Conservation (phyloP, 2,113 vertebrate species). For the Microtus pennsylvanicus region DNA sequence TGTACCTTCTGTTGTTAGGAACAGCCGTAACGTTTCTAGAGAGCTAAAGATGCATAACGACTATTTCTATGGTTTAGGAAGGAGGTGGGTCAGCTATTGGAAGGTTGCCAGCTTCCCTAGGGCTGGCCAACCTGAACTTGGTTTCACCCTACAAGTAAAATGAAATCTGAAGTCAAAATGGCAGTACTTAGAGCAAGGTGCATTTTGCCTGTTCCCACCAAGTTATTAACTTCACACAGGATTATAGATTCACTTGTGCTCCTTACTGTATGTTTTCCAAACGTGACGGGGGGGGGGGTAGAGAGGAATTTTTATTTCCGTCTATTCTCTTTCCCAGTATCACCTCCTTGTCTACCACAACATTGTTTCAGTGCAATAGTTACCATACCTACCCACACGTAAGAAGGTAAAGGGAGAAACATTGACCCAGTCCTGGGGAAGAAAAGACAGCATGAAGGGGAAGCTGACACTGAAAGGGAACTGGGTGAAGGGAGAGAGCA, state of each 20-base stretch:
- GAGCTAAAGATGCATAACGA: no score
- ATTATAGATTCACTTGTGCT: background rate
- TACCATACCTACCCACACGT: background rate
- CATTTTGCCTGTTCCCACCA: no score
- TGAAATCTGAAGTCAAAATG: no score
- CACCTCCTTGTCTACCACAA: background rate
- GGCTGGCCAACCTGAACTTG: no score
- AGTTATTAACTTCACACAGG: background rate
- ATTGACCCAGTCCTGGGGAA: background rate
- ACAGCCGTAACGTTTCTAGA: no score
- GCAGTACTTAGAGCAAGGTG: no score
- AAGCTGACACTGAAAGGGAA: background rate
- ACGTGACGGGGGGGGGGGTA: background rate
- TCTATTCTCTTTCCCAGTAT: background rate
- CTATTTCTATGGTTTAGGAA: no score
- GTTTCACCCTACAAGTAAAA: no score
- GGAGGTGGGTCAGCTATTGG: no score
- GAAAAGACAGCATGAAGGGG: background rate
- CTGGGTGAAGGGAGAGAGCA: background rate
- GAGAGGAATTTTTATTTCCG: background rate
- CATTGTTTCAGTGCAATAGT: background rate
- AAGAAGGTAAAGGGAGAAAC: background rate
- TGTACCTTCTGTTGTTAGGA: no score
- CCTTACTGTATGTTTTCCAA: background rate
- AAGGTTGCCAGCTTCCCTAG: no score